phyloP scores from a whole-genome alignment of 2,888 invertebrate species.

The Willowsia nigromaculata region DNA sequence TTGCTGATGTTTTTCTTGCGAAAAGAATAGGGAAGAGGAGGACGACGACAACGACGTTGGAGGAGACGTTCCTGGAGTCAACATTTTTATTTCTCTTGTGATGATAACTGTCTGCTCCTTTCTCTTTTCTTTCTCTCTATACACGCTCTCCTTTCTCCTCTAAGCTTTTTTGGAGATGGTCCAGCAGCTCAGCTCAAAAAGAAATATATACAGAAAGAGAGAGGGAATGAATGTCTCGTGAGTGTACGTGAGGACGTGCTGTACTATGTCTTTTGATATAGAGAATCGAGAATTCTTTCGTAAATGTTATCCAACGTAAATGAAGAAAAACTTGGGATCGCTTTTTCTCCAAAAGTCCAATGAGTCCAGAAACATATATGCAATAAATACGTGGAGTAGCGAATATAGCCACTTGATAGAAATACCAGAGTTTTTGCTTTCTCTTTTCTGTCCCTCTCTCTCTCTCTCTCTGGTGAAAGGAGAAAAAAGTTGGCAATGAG shows the following conservation, averaged over 20 bases:
- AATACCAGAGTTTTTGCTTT: not conserved
- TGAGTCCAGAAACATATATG: not conserved
- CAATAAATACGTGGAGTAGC: not conserved
- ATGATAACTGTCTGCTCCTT: conserved; percentile 31
- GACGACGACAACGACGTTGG: conserved; percentile 40
- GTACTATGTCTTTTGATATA: not conserved
- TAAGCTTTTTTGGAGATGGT: conserved; percentile 39
- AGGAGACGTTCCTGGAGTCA: conserved; percentile 70
- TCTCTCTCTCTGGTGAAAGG: not conserved
- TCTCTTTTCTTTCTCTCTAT: not conserved
- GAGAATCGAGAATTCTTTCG: no score
- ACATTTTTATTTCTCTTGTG: conserved; percentile 66
- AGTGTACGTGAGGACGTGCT: not conserved
- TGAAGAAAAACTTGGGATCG: not conserved
- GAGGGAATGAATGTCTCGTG: not conserved
- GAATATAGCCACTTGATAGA: conserved; percentile 38
- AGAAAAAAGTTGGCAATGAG: conserved; percentile 13
- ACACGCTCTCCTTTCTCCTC: not conserved
- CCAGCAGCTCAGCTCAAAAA: conserved; percentile 19
- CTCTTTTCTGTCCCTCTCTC: not conserved
- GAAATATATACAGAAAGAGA: not conserved
- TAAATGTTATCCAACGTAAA: conserved; percentile 22
- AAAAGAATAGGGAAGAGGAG: not conserved
- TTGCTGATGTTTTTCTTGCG: not conserved
- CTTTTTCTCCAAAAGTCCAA: not conserved